phyloP scores from a whole-genome alignment of 2,888 invertebrate species.

The Drosophila mettleri region DNA sequence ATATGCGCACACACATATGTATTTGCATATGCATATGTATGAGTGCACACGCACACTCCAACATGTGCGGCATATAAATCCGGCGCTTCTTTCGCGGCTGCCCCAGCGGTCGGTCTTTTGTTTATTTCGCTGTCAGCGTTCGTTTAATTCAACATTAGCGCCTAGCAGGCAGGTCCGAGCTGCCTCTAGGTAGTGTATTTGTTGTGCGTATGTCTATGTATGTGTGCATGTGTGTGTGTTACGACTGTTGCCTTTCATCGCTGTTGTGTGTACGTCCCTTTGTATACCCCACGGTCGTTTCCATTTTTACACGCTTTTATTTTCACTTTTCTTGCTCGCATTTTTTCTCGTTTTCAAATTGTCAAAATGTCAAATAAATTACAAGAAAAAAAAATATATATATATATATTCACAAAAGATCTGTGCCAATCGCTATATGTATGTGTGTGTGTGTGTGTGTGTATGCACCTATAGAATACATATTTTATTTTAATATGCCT shows the following conservation, averaged over 20 bases:
- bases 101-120: slow-evolving; percentile 58
- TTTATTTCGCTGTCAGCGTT: slow-evolving; percentile 76
- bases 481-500: slow-evolving; percentile 39
- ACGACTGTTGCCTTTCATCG: slow-evolving; percentile 51
- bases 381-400: slow-evolving; percentile 47
- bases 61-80: slow-evolving; percentile 46
- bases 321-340: slow-evolving; percentile 21
- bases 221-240: background rate
- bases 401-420: slow-evolving; percentile 50
- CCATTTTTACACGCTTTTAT: slow-evolving; percentile 60
- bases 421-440: slow-evolving; percentile 50
- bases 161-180: slow-evolving; percentile 67
- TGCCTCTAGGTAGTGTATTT: slow-evolving; percentile 26
- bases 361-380: slow-evolving; percentile 79
- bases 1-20: slow-evolving; percentile 53
- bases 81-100: slow-evolving; percentile 40
- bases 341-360: slow-evolving; percentile 60
- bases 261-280: slow-evolving; percentile 41
- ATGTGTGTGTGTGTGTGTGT: slow-evolving; percentile 13
- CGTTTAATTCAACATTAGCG: slow-evolving; percentile 81
- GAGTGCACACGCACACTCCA: background rate
- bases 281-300: slow-evolving; percentile 60
- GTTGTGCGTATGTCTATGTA: slow-evolving; percentile 7
- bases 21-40: slow-evolving; percentile 12
- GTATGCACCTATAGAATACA: slow-evolving; percentile 14